Evolutionary conservation across 1,140 invertebrate genomes (phyloP).

Genomic region (Spodoptera litura): DNA sequence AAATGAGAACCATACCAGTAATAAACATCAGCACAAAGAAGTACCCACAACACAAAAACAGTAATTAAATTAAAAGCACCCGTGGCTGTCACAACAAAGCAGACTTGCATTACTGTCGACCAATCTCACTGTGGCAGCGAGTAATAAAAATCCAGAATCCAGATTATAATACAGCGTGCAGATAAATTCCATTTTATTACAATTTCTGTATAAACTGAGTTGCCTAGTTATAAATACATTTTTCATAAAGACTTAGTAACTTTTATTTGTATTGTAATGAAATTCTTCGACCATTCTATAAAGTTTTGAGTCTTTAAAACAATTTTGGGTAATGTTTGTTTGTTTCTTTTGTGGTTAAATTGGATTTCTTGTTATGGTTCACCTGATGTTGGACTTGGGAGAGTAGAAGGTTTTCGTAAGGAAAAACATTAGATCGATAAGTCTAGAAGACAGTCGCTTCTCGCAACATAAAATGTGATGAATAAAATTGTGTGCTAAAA

Average conservation of each 20-base stretch:
- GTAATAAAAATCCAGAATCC: slow-evolving; percentile 46
- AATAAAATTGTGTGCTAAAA: no score
- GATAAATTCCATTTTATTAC: slow-evolving; percentile 43
- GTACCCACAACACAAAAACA: neutral
- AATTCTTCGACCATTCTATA: slow-evolving; percentile 14
- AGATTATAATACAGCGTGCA: slow-evolving; percentile 29
- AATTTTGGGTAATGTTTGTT: slow-evolving; percentile 8
- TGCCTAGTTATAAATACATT: slow-evolving; percentile 38
- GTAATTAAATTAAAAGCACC: neutral
- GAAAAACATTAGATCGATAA: no score
- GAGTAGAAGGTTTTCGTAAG: no score
- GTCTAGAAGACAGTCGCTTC: no score
- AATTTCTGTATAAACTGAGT: slow-evolving; percentile 30
- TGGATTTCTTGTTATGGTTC: neutral
- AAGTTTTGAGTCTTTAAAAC: slow-evolving; percentile 9
- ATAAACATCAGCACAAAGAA: no score
- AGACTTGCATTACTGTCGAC: neutral
- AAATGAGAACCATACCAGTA: no score
- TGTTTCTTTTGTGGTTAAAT: neutral
- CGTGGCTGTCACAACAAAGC: neutral
- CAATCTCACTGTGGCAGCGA: neutral
- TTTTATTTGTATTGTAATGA: slow-evolving; percentile 16
- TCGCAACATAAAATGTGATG: no score
- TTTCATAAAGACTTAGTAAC: slow-evolving; percentile 20
- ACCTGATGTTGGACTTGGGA: neutral